Evolutionary conservation across 2,797 vertebrate species (phyloP).

Genomic region (Sebastes iracundus): DNA sequence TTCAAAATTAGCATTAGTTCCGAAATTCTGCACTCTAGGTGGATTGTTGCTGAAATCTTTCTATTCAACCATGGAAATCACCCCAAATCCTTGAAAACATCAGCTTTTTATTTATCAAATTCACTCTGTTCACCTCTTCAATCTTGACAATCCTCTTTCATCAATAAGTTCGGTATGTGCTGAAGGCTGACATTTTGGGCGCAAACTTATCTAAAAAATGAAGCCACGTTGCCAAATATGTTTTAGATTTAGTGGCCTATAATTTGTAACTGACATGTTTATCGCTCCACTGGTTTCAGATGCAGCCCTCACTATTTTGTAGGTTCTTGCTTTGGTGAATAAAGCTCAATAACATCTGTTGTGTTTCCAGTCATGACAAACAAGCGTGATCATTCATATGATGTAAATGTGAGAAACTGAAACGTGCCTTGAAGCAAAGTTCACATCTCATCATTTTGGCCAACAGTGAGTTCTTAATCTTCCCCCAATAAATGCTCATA

Average conservation of each 20-base stretch:
- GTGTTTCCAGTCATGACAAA: background rate
- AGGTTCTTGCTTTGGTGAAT: background rate
- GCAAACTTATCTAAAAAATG: constrained; percentile 5
- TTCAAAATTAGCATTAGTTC: background rate
- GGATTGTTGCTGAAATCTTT: background rate
- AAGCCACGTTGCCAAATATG: background rate
- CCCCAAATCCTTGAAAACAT: background rate
- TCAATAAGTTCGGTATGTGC: constrained; percentile 5
- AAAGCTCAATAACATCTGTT: background rate
- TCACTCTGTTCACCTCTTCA: background rate
- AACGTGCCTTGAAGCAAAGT: background rate
- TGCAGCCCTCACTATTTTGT: background rate
- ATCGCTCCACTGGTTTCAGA: background rate
- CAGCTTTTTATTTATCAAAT: background rate
- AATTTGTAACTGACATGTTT: background rate
- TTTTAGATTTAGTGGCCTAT: background rate
- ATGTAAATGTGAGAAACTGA: background rate
- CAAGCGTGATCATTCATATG: background rate
- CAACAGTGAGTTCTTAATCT: background rate
- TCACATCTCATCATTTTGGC: background rate
- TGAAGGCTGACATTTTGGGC: background rate
- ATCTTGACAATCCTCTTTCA: background rate
- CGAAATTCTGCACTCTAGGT: background rate
- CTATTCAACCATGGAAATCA: background rate
- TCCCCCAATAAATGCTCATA: background rate